Base-by-base conservation (phyloP, 2,888 invertebrate species). In the Yponomeuta evonymella region DNA sequence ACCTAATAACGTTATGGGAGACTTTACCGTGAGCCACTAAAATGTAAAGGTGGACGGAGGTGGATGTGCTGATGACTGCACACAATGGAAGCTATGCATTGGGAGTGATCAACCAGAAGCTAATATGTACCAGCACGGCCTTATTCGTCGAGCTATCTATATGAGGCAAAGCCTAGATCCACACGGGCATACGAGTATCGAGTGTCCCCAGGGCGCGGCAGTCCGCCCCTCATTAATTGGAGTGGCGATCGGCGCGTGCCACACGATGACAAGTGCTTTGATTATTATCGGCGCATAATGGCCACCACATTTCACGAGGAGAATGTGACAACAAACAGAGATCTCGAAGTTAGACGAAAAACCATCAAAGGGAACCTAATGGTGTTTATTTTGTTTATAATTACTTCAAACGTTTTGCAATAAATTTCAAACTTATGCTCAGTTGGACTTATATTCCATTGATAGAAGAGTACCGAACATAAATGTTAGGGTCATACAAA, bases 251-350 rank as follows among this genome's bases (percentile, higher is more conserved):
- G 36, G 62, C 70, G 36, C 63, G 63, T 36, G 43, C 33, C 83
- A 79, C 80, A 81, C 78, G 79, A 78, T 79, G 81, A 84, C 83
- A 84, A 85, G 84, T 83, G 83, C 81, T 84, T 79, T 79, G 87
- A 88, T 87, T 86, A 85, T 83, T 81, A 84, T 81, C 77, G 77
- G 77, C 78, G 15, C 79, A 79, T 83, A 83, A 88, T 85, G 84
- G 81, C 85, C 86, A 86, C 79, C 43, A 43, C 43, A 43, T 43
- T 76, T 75, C 79, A 72, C 75, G 76, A 76, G 77, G 76, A 74
- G 71, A 73, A 76, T 78, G 75, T 74, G 76, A 76, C 77, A 74
- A 29, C 63, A 63, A 63, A 63, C 63, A 63, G 29, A 63, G 63
- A 29, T 43, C 43, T 43, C 9, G 43, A 43, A 43, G 5, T 43